Evolutionary conservation across 2,797 vertebrate species (phyloP), one percentile per base, ranked within the genome.

Genomic region (Phrynocephalus forsythii): DNA sequence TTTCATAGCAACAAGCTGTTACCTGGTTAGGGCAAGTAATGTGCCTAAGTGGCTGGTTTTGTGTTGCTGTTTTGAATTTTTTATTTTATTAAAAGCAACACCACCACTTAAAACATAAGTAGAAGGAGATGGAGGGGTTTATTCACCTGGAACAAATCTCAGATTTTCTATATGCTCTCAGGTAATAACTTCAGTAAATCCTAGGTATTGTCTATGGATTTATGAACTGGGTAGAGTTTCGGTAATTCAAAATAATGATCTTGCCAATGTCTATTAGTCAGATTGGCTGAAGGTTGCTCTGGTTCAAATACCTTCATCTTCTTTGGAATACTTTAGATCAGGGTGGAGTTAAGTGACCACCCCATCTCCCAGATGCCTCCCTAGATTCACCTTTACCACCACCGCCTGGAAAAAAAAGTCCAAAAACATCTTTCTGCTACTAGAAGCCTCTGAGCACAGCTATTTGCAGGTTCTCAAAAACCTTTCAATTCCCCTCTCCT

Each of bases 101-200:
- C 24, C 69, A 44, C 82, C 63, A 16, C 60, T 84, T 0, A 89
- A 91, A 82, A 89, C 86, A 90, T 84, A 90, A 94, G 94, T 89
- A 89, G 87, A 84, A 81, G 69, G 80, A 89, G 89, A 91, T 87
- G 88, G 93, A 93, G 87, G 88, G 67, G 85, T 71, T 82, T 91
- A 92, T 89, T 94, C 86, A 92, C 0, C 91, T 87, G 91, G 93
- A 96, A 95, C 94, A 94, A 94, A 94, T 94, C 94, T 90, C 89
- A 93, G 92, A 84, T 91, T 90, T 82, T 81, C 87, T 89, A 85
- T 91, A 86, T 89, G 66, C 91, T 90, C 91, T 94, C 92, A 87
- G 5, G n/a, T 83, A 92, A 79, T 87, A 92, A 88, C 90, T 90
- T 90, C 52, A 82, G 88, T 92, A 93, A 93, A 95, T 93, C 92